Evolutionary conservation across 2,113 vertebrate genomes (phyloP).

Genomic region (Monarcha castaneiventris): DNA sequence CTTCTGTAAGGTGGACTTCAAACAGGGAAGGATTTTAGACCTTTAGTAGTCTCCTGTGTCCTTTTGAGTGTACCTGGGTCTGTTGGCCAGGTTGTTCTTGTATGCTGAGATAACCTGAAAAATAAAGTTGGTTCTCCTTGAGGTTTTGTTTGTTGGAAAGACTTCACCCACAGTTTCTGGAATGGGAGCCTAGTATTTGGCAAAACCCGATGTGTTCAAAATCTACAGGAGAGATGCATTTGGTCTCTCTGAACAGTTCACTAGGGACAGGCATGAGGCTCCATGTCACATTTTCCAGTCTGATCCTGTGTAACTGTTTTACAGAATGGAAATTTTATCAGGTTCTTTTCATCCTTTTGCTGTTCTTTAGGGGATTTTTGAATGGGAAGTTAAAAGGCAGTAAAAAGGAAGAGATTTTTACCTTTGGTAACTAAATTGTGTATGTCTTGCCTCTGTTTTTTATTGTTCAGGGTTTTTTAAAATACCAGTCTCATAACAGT

Average conservation of each 20-base stretch:
- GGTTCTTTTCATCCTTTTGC: not conserved
- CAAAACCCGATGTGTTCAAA: not conserved
- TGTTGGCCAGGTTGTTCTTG: not conserved
- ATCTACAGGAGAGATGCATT: not conserved
- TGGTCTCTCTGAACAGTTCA: not conserved
- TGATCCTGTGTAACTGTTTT: not conserved
- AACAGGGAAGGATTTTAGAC: not conserved
- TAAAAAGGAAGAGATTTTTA: not conserved
- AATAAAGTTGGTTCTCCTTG: not conserved
- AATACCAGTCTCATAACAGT: not conserved
- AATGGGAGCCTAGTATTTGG: not conserved
- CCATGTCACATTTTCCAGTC: not conserved
- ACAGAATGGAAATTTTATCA: not conserved
- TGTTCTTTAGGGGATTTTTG: not conserved
- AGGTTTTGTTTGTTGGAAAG: not conserved
- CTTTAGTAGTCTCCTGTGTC: not conserved
- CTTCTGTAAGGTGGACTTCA: not conserved
- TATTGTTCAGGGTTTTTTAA: not conserved
- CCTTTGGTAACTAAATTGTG: not conserved
- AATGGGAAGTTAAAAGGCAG: not conserved
- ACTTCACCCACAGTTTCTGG: not conserved
- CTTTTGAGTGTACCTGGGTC: not conserved
- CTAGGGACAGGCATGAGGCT: not conserved
- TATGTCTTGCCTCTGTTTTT: not conserved
- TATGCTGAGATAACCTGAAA: not conserved